phyloP scores from a whole-genome alignment of 2,888 invertebrate genomes.

The Patella depressa region DNA sequence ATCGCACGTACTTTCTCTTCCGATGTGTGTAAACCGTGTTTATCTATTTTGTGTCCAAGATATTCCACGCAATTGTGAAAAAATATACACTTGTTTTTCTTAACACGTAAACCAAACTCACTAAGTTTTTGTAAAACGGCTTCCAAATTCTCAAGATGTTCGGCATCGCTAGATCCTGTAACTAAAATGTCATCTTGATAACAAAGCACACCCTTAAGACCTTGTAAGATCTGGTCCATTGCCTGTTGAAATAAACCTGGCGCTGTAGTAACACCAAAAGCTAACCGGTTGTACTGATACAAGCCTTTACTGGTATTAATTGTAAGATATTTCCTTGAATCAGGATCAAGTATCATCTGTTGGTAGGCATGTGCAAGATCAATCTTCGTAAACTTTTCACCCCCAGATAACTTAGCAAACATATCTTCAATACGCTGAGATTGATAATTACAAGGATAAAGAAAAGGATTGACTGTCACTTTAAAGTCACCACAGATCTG shows the following conservation, averaged over 20 bases:
- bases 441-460: slow-evolving; percentile 29
- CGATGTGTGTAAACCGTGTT: slow-evolving; percentile 30
- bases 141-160: slow-evolving; percentile 17
- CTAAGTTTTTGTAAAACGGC: slow-evolving; percentile 14
- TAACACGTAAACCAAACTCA: slow-evolving; percentile 14
- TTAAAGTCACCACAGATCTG: slow-evolving; percentile 40
- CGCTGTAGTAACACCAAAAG: slow-evolving; percentile 36
- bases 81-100: no score
- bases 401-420: slow-evolving; percentile 23
- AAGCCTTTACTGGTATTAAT: slow-evolving; percentile 47
- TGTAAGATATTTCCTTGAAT: slow-evolving; percentile 13
- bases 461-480: slow-evolving; percentile 30
- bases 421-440: slow-evolving; percentile 34
- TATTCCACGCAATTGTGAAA: no score
- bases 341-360: slow-evolving; percentile 26
- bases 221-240: slow-evolving; percentile 42
- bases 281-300: slow-evolving; percentile 34
- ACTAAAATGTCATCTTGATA: slow-evolving; percentile 46
- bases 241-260: slow-evolving; percentile 38
- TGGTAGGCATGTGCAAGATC: slow-evolving; percentile 42
- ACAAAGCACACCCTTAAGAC: slow-evolving; percentile 21
- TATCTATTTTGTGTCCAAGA: slow-evolving; percentile 30
- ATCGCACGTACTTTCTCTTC: slow-evolving; percentile 47
- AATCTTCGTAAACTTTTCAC: slow-evolving; percentile 36
- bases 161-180: slow-evolving; percentile 9